Conservation (phyloP, 2,797 vertebrate species). For the Myoxocephalus aenaeus region DNA sequence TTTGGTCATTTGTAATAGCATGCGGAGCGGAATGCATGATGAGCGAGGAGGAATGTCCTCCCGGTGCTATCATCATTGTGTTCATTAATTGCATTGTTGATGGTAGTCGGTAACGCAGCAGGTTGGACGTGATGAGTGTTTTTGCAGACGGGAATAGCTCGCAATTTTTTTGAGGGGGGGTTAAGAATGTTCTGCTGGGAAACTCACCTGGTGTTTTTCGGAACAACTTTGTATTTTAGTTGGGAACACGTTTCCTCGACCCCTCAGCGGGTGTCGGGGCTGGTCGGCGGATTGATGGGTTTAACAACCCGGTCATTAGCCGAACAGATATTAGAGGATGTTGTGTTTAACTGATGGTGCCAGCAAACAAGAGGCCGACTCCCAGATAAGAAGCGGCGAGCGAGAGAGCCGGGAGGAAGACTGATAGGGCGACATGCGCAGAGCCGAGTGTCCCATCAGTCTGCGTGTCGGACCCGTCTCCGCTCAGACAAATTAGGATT, state of each 20-base stretch:
- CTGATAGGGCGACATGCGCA: slow-evolving; percentile 89
- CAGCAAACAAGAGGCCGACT: slow-evolving; percentile 74
- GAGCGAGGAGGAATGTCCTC: slow-evolving; percentile 76
- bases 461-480: slow-evolving; percentile 83
- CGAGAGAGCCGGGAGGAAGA: slow-evolving; percentile 76
- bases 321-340: slow-evolving; percentile 70
- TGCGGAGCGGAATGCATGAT: slow-evolving; percentile 68
- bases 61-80: slow-evolving; percentile 70
- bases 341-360: slow-evolving; percentile 76
- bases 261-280: slow-evolving; percentile 20
- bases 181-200: slow-evolving; percentile 25
- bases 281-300: slow-evolving; percentile 54
- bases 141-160: slow-evolving; percentile 51
- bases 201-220: slow-evolving; percentile 36
- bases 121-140: slow-evolving; percentile 67
- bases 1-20: slow-evolving; percentile 79
- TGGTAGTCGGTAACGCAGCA: slow-evolving; percentile 61
- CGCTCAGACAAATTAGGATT: slow-evolving; percentile 92
- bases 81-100: slow-evolving; percentile 79
- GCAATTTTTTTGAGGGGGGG: slow-evolving; percentile 2
- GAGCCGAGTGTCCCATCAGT: slow-evolving; percentile 89
- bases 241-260: background rate
- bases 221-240: slow-evolving; percentile 9
- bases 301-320: slow-evolving; percentile 56
- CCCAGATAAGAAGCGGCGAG: slow-evolving; percentile 82